phyloP scores from a whole-genome alignment of 2,888 invertebrate species.

The Stenoptilia bipunctidactyla region DNA sequence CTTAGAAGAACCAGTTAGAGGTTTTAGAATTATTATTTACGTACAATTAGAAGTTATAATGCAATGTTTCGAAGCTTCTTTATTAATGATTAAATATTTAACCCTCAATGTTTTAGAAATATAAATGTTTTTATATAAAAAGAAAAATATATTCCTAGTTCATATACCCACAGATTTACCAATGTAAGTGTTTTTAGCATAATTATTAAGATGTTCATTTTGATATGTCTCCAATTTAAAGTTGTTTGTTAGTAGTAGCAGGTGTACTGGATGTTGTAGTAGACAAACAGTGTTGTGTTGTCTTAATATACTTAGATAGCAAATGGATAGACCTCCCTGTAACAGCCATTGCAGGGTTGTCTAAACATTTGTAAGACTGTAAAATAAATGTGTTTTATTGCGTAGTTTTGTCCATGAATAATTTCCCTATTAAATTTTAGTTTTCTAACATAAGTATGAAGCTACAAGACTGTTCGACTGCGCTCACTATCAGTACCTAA shows the following conservation, averaged over 20 bases:
- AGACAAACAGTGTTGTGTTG: slow-evolving; percentile 15
- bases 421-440: too few species aligned
- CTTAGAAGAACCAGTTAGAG: too few species aligned
- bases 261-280: slow-evolving; percentile 16
- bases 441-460: too few species aligned
- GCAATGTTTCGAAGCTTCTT: not conserved
- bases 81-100: too few species aligned
- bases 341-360: slow-evolving; percentile 58
- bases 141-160: slow-evolving; percentile 44
- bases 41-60: slow-evolving; percentile 7
- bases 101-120: slow-evolving; percentile 12
- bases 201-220: slow-evolving; percentile 4
- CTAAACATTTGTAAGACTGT: slow-evolving; percentile 38
- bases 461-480: too few species aligned
- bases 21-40: too few species aligned
- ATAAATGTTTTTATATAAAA: slow-evolving; percentile 52
- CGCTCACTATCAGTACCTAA: too few species aligned
- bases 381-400: slow-evolving; percentile 28
- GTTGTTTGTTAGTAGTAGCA: slow-evolving; percentile 1
- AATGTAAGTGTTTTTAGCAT: slow-evolving; percentile 13
- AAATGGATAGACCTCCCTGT: slow-evolving; percentile 46
- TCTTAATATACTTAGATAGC: slow-evolving; percentile 26
- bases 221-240: too few species aligned
- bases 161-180: slow-evolving; percentile 49
- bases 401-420: too few species aligned